Evolutionary conservation across 2,888 invertebrate species (phyloP), one percentile per base, ranked within the genome.

Genomic region (Aproaerema taeniolella): DNA sequence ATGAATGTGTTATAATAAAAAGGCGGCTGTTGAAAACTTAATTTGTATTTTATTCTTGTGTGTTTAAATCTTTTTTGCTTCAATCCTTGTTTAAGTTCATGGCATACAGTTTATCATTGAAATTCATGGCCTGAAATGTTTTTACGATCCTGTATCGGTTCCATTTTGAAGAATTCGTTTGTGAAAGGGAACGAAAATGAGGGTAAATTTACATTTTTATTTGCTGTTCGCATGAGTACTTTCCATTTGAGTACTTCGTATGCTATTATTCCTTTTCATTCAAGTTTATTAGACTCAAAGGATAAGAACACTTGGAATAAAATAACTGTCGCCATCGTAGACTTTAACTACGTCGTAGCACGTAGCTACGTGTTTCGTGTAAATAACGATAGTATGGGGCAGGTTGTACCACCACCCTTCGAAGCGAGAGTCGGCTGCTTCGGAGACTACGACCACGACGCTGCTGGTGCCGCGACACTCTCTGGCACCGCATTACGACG

Each of bases 391-490:
- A 36, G 28, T 16, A 11, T 38, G 65, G 63, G 58, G 55, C 87
- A 92, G 92, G 83, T 88, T 92, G 66, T 92, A 90, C 88, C 91
- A 90, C 67, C 93, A 93, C 58, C 90, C 93, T 39, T 91, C 91
- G 53, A 94, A 94, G 75, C 87, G 94, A 45, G 94, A 94, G 74
- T 94, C 94, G 2, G 91, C 92, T 46, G 91, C 92, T 10, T 93
- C 93, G 39, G 94, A 94, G 74, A 90, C 92, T 39, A 94, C 94
- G 26, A 93, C 94, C 41, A 94, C 94, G 9, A 93, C 93, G 3
- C 85, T 93, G 50, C 88, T 93, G 51, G 81, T 83, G 40, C 83
- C 82, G 9, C 57, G 86, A 41, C 75, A 73, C 25, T 86, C 86
- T 3, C 72, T 86, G 9, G 80, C 78, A 2, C 80, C 86, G 7